phyloP scores from a whole-genome alignment of 2,113 vertebrate species.

The Bucco capensis region DNA sequence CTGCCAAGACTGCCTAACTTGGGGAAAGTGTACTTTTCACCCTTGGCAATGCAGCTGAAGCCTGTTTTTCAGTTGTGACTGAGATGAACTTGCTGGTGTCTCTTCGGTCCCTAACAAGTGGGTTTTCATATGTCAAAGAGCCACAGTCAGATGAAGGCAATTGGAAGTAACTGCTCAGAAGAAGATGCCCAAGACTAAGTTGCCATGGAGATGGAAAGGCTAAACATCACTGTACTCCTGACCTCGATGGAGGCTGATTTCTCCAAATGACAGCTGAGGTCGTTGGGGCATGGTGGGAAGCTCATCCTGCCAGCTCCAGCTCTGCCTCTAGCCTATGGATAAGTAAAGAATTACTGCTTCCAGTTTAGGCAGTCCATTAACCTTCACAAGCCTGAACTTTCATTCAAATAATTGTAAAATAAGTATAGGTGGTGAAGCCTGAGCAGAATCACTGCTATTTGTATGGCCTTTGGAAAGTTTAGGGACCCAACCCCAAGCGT shows the following conservation, averaged over 20 bases:
- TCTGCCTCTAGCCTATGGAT: constrained; percentile 27
- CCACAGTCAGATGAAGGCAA: constrained; percentile 45
- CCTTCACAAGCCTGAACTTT: constrained; percentile 66
- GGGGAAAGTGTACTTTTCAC: background rate
- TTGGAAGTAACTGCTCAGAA: constrained; percentile 55
- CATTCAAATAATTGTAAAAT: constrained; percentile 62
- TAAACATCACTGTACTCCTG: constrained; percentile 38
- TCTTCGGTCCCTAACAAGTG: background rate
- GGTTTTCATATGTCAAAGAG: constrained; percentile 62
- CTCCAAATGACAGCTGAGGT: constrained; percentile 58
- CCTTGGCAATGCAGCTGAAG: background rate
- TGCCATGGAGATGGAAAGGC: constrained; percentile 71
- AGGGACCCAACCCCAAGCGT: background rate
- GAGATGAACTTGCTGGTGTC: background rate
- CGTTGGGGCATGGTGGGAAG: background rate
- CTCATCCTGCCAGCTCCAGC: background rate
- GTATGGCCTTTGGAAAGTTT: constrained; percentile 46
- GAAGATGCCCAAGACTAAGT: constrained; percentile 63
- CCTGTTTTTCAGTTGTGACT: background rate
- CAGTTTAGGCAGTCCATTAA: constrained; percentile 70
- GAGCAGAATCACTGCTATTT: constrained; percentile 43
- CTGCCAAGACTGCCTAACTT: background rate
- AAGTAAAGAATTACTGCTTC: constrained; percentile 61
- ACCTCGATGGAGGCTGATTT: constrained; percentile 57
- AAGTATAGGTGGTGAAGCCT: constrained; percentile 55